A percentile compares a stretch with the other conserved stretches of the same genome.
Evolutionary conservation across 2,888 invertebrate species (phyloP).

Genomic region (Ophion obscuratus): DNA sequence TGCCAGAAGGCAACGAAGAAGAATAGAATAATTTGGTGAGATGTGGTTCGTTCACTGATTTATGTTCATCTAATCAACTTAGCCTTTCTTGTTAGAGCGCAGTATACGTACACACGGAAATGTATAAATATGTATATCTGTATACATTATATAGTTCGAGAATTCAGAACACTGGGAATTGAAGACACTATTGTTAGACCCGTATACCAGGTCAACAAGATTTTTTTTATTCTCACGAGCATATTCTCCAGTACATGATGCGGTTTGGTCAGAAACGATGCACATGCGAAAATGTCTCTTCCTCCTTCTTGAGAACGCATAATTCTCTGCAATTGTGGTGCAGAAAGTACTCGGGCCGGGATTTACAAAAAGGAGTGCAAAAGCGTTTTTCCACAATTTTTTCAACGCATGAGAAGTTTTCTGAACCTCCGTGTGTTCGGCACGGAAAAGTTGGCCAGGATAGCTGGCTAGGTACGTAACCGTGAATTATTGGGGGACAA

Average conservation of each 20-base stretch:
- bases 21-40: background rate
- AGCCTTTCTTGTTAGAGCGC: constrained; percentile 24
- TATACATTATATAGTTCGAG: constrained; percentile 8
- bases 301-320: background rate
- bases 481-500: too few species aligned
- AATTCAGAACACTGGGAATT: constrained; percentile 36
- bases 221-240: constrained; percentile 56
- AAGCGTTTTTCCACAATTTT: background rate
- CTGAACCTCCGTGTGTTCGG: too few species aligned
- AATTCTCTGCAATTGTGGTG: background rate
- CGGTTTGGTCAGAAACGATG: constrained; percentile 13
- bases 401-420: background rate
- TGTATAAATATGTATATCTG: background rate
- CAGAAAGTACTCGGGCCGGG: background rate
- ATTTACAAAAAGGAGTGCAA: background rate
- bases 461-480: too few species aligned
- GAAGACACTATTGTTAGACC: constrained; percentile 42
- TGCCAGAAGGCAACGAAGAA: background rate
- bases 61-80: constrained; percentile 29
- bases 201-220: constrained; percentile 20
- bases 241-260: constrained; percentile 15
- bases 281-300: background rate
- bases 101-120: background rate
- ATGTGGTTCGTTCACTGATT: background rate
- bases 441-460: too few species aligned